Base-by-base conservation (phyloP, 2,113 vertebrate species). In the Amazona vittata region DNA sequence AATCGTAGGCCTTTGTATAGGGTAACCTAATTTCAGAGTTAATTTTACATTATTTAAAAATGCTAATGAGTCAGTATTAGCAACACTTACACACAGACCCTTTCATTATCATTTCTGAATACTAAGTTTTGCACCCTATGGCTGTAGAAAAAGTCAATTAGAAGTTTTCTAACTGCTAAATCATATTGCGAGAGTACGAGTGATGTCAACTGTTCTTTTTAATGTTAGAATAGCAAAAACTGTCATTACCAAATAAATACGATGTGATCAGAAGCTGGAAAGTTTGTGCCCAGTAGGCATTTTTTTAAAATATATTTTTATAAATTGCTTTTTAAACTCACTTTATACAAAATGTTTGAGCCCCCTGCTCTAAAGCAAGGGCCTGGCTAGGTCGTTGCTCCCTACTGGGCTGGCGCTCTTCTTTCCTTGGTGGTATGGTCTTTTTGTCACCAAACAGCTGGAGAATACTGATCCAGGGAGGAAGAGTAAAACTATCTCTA, bases 41-140 rank as follows among this genome's bases (percentile, higher is more conserved):
- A 65, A 83, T 83, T 94, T 88, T 37, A 69, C 85, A 93, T 65
- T 87, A 80, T 76, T 31, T 83, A 85, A 88, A 39, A 76, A 88
- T 69, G 83, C 90, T 39, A 76, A 64, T 31, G 12, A 31, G 31
- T 47, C 49, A 15, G 11, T 82, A 65, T 90, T 92, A 62, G 44
- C 24, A 46, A 53, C 5, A 12, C 12, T 57, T 88, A 52, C 85
- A 64, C 44, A 65, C 22, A 57, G 31, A 46, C 10, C 4, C 13
- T 73, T 35, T 39, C 26, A 33, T 87, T 76, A 55, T 50, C 76
- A 22, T 73, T 90, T 79, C 62, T 65, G 41, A 39, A 46, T 35
- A 44, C 24, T 62, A 44, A 25, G 60, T 85, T 85, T 85, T 88
- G 7, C 18, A 64, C 8, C 6, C 14, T 90, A 68, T 78, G 14